phyloP scores from a whole-genome alignment of 2,888 invertebrate species.

The Altica lythri region DNA sequence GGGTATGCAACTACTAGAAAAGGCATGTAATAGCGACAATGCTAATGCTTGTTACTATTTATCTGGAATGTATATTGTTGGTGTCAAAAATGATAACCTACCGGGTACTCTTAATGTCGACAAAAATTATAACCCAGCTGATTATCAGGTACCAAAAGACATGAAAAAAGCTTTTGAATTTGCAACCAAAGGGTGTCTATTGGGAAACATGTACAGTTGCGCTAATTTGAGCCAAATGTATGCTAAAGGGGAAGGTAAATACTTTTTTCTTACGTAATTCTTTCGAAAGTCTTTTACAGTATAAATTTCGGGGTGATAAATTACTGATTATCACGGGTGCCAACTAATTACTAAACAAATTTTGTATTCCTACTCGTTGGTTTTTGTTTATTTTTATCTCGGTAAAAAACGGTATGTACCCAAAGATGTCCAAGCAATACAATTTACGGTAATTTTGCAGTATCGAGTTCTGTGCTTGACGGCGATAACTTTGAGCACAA shows the following conservation, averaged over 20 bases:
- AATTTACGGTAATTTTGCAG: too few relatives aligned
- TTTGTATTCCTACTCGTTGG: too few relatives aligned
- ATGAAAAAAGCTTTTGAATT: conserved; percentile 78
- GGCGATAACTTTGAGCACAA: too few relatives aligned
- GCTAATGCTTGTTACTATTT: conserved; percentile 73
- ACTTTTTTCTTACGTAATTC: neutral
- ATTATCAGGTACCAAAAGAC: conserved; percentile 63
- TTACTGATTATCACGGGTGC: too few relatives aligned
- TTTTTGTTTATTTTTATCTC: too few relatives aligned
- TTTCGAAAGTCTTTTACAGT: conserved; percentile 6
- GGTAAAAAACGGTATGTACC: too few relatives aligned
- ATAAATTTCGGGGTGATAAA: too few relatives aligned
- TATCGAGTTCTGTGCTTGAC: too few relatives aligned
- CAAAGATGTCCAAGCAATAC: too few relatives aligned
- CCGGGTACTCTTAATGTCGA: conserved; percentile 17
- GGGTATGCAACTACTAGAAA: conserved; percentile 61
- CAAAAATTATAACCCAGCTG: conserved; percentile 27
- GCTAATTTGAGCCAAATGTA: conserved; percentile 90
- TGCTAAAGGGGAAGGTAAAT: conserved; percentile 75
- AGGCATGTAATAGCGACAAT: conserved; percentile 57
- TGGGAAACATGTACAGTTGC: conserved; percentile 86
- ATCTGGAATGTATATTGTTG: conserved; percentile 77
- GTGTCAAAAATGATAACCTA: conserved; percentile 62
- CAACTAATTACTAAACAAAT: too few relatives aligned
- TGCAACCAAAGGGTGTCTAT: conserved; percentile 79